phyloP scores from a whole-genome alignment of 2,888 invertebrate species.

The Andrena haemorrhoa region DNA sequence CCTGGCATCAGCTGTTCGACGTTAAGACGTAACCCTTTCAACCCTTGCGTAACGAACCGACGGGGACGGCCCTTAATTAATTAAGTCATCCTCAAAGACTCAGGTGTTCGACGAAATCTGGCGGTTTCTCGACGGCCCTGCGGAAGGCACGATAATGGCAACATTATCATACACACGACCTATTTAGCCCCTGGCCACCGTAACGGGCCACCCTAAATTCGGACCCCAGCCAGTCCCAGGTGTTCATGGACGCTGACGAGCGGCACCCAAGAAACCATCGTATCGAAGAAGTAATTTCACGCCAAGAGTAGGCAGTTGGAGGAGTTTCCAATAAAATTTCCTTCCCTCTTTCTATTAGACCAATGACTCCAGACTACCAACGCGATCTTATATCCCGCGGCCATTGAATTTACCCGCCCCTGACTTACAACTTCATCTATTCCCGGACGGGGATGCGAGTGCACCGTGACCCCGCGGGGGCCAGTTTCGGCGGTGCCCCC shows the following conservation, averaged over 20 bases:
- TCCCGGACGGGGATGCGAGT: background rate
- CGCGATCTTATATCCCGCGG: background rate
- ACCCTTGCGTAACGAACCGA: constrained; percentile 76
- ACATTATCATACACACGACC: constrained; percentile 85
- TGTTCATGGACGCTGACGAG: constrained; percentile 53
- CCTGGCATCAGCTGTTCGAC: constrained; percentile 79
- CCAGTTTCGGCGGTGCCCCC: constrained; percentile 11
- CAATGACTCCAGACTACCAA: background rate
- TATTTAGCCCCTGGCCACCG: constrained; percentile 78
- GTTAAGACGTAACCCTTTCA: constrained; percentile 78
- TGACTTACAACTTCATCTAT: constrained; percentile 1
- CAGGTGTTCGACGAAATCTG: constrained; percentile 83
- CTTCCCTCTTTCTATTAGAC: too few relatives aligned
- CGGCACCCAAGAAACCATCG: constrained; percentile 13
- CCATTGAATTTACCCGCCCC: background rate
- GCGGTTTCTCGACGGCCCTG: constrained; percentile 73
- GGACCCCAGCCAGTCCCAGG: constrained; percentile 73
- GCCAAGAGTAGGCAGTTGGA: background rate
- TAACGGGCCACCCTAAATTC: constrained; percentile 73
- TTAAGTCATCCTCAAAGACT: constrained; percentile 83
- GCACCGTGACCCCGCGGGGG: background rate
- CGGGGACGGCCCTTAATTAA: constrained; percentile 81
- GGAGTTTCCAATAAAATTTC: background rate
- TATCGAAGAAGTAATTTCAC: background rate
- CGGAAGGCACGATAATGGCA: constrained; percentile 81